A percentile compares a stretch with the other conserved stretches of the same genome.
These are phyloP conservation scores for Homarus americanus DNA, from an alignment of 1,140 invertebrate species.

Conservation along the genomic window DNA sequence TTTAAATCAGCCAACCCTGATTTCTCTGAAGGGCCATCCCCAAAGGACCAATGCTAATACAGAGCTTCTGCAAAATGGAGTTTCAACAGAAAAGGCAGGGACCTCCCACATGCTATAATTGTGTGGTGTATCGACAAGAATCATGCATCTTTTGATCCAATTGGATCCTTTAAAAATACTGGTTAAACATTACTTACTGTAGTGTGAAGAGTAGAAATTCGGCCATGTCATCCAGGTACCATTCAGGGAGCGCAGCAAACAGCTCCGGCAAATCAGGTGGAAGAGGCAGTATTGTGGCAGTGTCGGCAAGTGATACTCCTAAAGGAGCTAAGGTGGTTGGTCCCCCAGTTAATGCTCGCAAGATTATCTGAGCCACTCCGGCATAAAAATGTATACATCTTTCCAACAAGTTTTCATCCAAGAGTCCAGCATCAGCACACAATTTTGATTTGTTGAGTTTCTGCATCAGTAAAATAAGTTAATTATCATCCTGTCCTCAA, in stretches of 20 bases:
- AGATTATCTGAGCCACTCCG: slow-evolving; percentile 88
- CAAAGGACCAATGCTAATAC: too few species aligned
- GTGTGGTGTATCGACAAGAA: too few species aligned
- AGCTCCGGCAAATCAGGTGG: slow-evolving; percentile 73
- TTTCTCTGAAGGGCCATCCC: too few species aligned
- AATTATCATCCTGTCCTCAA: too few species aligned
- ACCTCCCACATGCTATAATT: too few species aligned
- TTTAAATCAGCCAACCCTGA: too few species aligned
- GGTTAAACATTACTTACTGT: slow-evolving; percentile 94
- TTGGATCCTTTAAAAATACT: too few species aligned
- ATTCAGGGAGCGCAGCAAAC: slow-evolving; percentile 96
- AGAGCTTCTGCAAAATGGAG: too few species aligned
- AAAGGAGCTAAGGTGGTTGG: slow-evolving; percentile 48
- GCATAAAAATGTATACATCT: slow-evolving; percentile 92
- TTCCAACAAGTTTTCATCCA: slow-evolving; percentile 89
- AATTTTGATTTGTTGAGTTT: slow-evolving; percentile 84
- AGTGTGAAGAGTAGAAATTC: slow-evolving; percentile 95
- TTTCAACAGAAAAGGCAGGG: too few species aligned
- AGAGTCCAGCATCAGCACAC: slow-evolving; percentile 91
- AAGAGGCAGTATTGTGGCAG: slow-evolving; percentile 76
- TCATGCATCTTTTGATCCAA: too few species aligned
- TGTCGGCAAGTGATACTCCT: slow-evolving; percentile 72
- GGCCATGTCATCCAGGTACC: slow-evolving; percentile 97
- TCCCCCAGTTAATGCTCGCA: slow-evolving; percentile 75
- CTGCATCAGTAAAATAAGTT: slow-evolving; percentile 76